Evolutionary conservation across 1,140 invertebrate genomes (phyloP).

Genomic region (Papilio aristodemus): DNA sequence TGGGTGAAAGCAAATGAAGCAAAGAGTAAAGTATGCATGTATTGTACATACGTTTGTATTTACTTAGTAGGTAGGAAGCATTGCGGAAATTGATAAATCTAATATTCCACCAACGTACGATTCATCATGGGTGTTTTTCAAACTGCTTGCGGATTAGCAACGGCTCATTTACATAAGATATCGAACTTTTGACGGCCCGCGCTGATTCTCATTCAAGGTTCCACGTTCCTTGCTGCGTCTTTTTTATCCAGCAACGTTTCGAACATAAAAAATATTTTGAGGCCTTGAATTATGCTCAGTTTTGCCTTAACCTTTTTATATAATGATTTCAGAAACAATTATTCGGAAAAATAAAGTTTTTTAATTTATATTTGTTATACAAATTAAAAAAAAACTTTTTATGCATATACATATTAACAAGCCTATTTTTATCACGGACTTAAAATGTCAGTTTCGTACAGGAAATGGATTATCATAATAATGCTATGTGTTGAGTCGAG

Average conservation of each 20-base stretch:
- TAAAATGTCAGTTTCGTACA: no score
- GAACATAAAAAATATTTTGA: conserved; percentile 18
- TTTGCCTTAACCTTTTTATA: conserved; percentile 4
- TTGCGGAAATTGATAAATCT: conserved; percentile 28
- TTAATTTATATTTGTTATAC: neutral
- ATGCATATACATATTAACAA: no score
- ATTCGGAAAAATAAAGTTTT: neutral
- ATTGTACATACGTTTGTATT: conserved; percentile 18
- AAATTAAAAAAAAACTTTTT: no score
- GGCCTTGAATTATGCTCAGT: conserved; percentile 9
- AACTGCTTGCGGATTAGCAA: conserved; percentile 9
- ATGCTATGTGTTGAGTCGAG: conserved; percentile 29
- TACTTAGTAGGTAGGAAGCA: conserved; percentile 16
- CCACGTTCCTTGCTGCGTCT: conserved; percentile 42
- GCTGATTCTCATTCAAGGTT: conserved; percentile 58
- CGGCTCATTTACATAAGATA: conserved; percentile 55
- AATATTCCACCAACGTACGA: conserved; percentile 22
- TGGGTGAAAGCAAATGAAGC: conserved; percentile 15
- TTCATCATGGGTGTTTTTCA: conserved; percentile 29
- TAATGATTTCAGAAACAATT: neutral
- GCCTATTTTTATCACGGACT: no score
- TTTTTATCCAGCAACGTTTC: conserved; percentile 11
- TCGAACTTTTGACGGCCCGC: conserved; percentile 52
- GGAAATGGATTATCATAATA: conserved; percentile 22
- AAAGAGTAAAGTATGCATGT: neutral